A percentile compares a stretch with the other conserved stretches of the same genome.
Evolutionary conservation across 2,888 invertebrate genomes (phyloP).

Genomic region (Eupeodes luniger): DNA sequence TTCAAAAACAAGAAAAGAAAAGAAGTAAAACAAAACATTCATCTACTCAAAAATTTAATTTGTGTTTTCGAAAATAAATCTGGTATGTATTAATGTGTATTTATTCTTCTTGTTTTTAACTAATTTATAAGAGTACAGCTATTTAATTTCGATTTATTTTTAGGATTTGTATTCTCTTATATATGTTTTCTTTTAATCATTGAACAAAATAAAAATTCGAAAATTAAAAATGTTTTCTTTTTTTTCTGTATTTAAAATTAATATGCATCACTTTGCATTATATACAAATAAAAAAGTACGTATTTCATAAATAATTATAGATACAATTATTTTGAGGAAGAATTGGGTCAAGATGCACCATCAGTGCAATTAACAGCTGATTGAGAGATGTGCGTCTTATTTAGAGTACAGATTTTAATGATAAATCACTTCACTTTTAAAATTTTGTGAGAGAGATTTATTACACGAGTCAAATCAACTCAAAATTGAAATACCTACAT

Average conservation of each 20-base stretch:
- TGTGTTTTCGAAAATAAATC: slow-evolving; percentile 15
- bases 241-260: slow-evolving; percentile 6
- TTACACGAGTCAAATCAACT: not conserved
- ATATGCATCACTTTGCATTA: slow-evolving; percentile 30
- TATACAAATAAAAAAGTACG: not conserved
- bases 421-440: not conserved
- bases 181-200: not conserved
- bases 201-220: not conserved
- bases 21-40: slow-evolving; percentile 10
- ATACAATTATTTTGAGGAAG: not conserved
- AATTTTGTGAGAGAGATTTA: not conserved
- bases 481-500: not conserved
- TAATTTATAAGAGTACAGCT: slow-evolving; percentile 38
- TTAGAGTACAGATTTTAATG: not conserved
- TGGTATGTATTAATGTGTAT: slow-evolving; percentile 17
- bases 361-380: slow-evolving; percentile 41
- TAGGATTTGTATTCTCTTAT: slow-evolving; percentile 37
- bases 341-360: slow-evolving; percentile 59
- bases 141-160: slow-evolving; percentile 64
- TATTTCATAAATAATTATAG: slow-evolving; percentile 44
- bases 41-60: slow-evolving; percentile 28
- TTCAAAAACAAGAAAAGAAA: not conserved
- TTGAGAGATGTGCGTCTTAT: slow-evolving; percentile 38
- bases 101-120: slow-evolving; percentile 7
- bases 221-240: not conserved